Percentiles rank a stretch among this genome's conserved stretches.
phyloP scores from a whole-genome alignment of 2,113 vertebrate genomes.

The Polypterus senegalus region DNA sequence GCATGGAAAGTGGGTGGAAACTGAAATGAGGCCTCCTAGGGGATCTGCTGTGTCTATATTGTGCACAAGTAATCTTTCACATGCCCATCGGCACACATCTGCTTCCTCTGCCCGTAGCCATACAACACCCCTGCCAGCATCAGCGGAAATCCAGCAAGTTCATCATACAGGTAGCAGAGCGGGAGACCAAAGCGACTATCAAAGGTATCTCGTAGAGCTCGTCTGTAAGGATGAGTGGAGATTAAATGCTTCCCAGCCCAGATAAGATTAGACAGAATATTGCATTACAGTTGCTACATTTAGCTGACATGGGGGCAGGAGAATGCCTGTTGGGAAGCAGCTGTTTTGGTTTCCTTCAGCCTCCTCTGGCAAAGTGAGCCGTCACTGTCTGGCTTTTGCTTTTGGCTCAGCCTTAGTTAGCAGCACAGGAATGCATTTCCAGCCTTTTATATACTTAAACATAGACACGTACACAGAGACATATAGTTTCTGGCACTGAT shows the following conservation, averaged over 20 bases:
- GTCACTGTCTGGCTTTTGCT: background rate
- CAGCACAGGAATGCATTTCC: conserved; percentile 12
- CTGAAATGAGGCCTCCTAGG: too few relatives aligned
- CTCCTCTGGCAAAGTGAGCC: conserved; percentile 5
- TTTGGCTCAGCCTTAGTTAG: conserved; percentile 11
- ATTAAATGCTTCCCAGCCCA: conserved; percentile 25
- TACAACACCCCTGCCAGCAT: conserved; percentile 18
- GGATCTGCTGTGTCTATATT: too few relatives aligned
- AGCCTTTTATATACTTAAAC: background rate
- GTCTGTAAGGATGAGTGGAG: conserved; percentile 19
- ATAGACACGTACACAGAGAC: too few relatives aligned
- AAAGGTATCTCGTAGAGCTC: conserved; percentile 6
- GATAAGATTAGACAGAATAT: conserved; percentile 22
- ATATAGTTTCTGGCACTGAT: background rate
- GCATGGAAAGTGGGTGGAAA: too few relatives aligned
- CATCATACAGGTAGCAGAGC: conserved; percentile 21
- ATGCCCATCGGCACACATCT: conserved; percentile 13
- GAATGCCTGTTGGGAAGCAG: conserved; percentile 8
- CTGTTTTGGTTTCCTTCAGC: conserved; percentile 21
- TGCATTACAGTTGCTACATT: conserved; percentile 21
- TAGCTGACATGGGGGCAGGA: conserved; percentile 11
- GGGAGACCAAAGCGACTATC: conserved; percentile 7
- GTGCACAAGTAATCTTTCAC: background rate
- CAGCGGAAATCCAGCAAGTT: conserved; percentile 15
- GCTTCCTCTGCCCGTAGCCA: conserved; percentile 8